A percentile compares a stretch with the other conserved stretches of the same genome.
These are phyloP conservation scores for Psylliodes chrysocephalus DNA, from an alignment of 2,888 invertebrate genomes.

Conservation along the genomic window DNA sequence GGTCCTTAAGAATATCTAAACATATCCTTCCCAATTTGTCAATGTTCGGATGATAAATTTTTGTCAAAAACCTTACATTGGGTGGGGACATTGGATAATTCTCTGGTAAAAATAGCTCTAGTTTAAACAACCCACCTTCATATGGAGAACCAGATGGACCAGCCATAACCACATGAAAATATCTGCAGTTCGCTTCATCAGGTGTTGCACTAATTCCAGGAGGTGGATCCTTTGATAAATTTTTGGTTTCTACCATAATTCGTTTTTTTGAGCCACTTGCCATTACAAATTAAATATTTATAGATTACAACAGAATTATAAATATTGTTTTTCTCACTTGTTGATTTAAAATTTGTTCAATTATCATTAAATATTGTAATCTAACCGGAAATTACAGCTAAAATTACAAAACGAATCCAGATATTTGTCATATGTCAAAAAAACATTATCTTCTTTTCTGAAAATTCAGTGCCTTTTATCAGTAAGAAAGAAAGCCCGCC, in stretches of 20 bases:
- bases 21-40: slow-evolving; percentile 99
- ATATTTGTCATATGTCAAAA: slow-evolving; percentile 5
- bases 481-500: no score
- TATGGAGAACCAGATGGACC: slow-evolving; percentile 96
- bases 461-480: neutral
- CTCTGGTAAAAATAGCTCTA: slow-evolving; percentile 98
- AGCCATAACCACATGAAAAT: slow-evolving; percentile 95
- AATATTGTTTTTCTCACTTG: slow-evolving; percentile 16
- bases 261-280: slow-evolving; percentile 75
- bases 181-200: slow-evolving; percentile 92
- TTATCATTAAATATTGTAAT: slow-evolving; percentile 6
- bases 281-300: slow-evolving; percentile 41
- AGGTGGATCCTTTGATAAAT: slow-evolving; percentile 96
- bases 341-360: slow-evolving; percentile 18
- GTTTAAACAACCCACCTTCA: slow-evolving; percentile 97
- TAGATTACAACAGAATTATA: neutral
- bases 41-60: slow-evolving; percentile 99
- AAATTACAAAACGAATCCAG: slow-evolving; percentile 12
- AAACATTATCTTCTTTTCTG: slow-evolving; percentile 3
- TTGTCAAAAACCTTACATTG: slow-evolving; percentile 98
- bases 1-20: slow-evolving; percentile 97
- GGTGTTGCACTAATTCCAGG: slow-evolving; percentile 97
- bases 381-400: slow-evolving; percentile 17
- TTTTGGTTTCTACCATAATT: slow-evolving; percentile 97
- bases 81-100: slow-evolving; percentile 99